Evolutionary conservation across 2,888 invertebrate species (phyloP), one percentile per base, ranked within the genome.

Genomic region (Sarcophaga rosellei): DNA sequence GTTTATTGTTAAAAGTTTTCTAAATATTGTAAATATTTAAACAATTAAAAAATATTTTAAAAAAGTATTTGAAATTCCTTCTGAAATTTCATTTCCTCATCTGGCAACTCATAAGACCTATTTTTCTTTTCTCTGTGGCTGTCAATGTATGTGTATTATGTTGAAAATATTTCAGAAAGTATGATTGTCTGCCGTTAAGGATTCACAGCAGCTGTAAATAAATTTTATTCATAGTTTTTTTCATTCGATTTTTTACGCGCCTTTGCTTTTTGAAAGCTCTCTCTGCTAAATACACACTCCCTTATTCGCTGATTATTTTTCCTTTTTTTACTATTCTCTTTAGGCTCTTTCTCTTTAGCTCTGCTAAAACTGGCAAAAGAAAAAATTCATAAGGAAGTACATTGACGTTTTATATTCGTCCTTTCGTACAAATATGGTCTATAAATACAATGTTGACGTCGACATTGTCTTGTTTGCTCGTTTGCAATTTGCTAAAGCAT

Each of bases 241-340:
- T 63, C 35, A 35, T 65, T 76, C 25, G 47, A 21, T 63, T 74
- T 68, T 81, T 86, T 83, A 74, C 83, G 76, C 83, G 83, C 83
- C 83, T 83, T 86, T 80, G 62, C 68, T 57, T 76, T 68, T 62
- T 57, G 76, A 85, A 86, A 86, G 82, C 85, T 82, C 73, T 77
- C 85, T 81, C 79, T 83, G 66, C 59, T 12, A 65, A 65, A 10
- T 8, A n/a, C 25, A 23, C 53, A 62, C 53, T 75, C 66, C n/a
- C 11, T 35, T 35, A 35, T 35, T 35, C 17, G n/a, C 21, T 20
- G 15, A 62, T n/a, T 47, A 21, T 69, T 15, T 21, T 23, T 20
- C 3, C 53, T 15, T 66, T 21, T 59, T 12, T 57, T 17, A 2
- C 15, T 76, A 63, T 15, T 3, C 69, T 81, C 79, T 79, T 53